Conservation (phyloP, 1,140 invertebrate species). For the Adelges cooleyi region DNA sequence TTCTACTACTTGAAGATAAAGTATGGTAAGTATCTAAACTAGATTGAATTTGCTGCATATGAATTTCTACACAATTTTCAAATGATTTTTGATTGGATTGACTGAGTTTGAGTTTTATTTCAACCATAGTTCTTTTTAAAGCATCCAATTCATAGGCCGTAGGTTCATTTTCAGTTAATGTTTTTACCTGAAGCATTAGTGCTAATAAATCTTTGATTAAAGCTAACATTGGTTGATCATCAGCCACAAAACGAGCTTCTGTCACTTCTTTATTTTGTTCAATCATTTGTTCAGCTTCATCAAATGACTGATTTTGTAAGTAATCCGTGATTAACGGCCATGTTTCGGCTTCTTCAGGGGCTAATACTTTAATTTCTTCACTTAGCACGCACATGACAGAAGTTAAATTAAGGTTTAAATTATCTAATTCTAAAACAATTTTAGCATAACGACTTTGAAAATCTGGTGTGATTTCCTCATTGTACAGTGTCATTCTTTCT, state of each 20-base stretch:
- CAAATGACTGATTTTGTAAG: conserved; percentile 71
- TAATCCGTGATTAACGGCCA: conserved; percentile 61
- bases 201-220: conserved; percentile 80
- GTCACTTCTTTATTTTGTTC: conserved; percentile 53
- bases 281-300: conserved; percentile 72
- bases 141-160: conserved; percentile 87
- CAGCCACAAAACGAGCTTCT: conserved; percentile 45
- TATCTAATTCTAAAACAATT: conserved; percentile 80
- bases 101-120: conserved; percentile 69
- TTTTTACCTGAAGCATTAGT: conserved; percentile 85
- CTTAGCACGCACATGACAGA: conserved; percentile 40
- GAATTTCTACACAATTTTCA: conserved; percentile 71
- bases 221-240: conserved; percentile 52
- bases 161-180: conserved; percentile 75
- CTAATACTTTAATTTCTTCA: conserved; percentile 26
- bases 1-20: conserved; percentile 20
- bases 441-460: conserved; percentile 84
- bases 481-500: conserved; percentile 72
- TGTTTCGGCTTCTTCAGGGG: conserved; percentile 43
- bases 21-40: conserved; percentile 32
- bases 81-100: conserved; percentile 69
- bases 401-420: conserved; percentile 78
- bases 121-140: conserved; percentile 79
- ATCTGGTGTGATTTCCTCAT: conserved; percentile 62
- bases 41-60: conserved; percentile 35